Evolutionary conservation across 2,888 invertebrate species (phyloP), one percentile per base, ranked within the genome.

Genomic region (Diarsia brunnea): DNA sequence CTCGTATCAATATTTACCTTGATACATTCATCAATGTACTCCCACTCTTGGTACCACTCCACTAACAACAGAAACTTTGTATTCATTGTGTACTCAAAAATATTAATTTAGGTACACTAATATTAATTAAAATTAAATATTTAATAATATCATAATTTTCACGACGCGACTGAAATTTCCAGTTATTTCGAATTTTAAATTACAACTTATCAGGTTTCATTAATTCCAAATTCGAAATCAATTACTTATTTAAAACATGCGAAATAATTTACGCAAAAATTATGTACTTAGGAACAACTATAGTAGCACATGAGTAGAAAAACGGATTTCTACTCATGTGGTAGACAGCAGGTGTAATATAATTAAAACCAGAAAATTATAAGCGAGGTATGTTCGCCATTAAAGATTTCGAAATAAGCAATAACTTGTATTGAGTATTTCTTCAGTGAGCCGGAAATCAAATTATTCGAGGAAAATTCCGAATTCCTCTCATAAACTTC

Each of bases 21-120:
- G 84, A 96, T 96, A 87, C 93, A 91, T 65, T 86, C 87, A 87
- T 96, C 93, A 74, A 96, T 92, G 74, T 92, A 85, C 45, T 95
- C 93, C 95, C 96, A 96, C 45, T 96, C 96, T 89, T 91, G 87
- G 87, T 95, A 89, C 96, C 95, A 96, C 90, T 96, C 96, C 78
- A 91, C 69, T 81, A 95, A 90, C 78, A 96, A 90, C 69, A 89
- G 76, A 81, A 89, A 88, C 87, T 92, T 94, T 75, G 89, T 86
- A 81, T 92, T 89, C 88, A 91, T 92, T 75, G 89, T 69, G 89
- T 71, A 69, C 60, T 47, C 61, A 51, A n/a, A 60, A 55, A 1
- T 49, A 77, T 49, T 19, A 43, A 63, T 77, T 49, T 51, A 8
- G 1, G 0, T 38, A 51, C 21, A 2, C 4, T 38, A 58, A 21